Evolutionary conservation across 2,113 vertebrate species (phyloP).

Genomic region (Chelonoidis abingdonii): DNA sequence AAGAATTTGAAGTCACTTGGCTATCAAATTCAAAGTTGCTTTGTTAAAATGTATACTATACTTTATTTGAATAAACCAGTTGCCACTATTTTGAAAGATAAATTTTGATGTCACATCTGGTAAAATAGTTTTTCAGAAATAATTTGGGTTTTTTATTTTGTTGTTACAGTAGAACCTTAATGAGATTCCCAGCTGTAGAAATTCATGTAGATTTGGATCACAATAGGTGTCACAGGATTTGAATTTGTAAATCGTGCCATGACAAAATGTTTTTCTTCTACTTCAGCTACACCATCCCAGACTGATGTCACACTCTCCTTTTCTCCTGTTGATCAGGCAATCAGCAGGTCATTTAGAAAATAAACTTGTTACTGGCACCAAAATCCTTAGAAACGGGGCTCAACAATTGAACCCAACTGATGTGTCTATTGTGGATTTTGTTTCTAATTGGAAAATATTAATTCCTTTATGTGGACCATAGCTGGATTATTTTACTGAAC

Average conservation of each 20-base stretch:
- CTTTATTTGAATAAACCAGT: constrained; percentile 10
- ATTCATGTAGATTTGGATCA: constrained; percentile 24
- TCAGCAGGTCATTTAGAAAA: neutral
- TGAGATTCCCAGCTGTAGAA: constrained; percentile 33
- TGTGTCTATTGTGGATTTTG: neutral
- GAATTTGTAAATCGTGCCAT: neutral
- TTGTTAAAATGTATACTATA: neutral
- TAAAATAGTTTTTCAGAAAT: constrained; percentile 31
- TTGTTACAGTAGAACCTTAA: neutral
- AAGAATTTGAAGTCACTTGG: neutral
- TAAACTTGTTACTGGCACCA: neutral
- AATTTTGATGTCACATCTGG: constrained; percentile 31
- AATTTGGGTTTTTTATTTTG: neutral
- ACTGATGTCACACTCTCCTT: neutral
- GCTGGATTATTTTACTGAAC: neutral
- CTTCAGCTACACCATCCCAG: constrained; percentile 19
- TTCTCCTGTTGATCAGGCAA: neutral
- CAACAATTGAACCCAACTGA: neutral
- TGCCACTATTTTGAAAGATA: neutral
- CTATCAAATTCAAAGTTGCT: neutral
- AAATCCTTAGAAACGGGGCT: neutral
- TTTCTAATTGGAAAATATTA: constrained; percentile 22
- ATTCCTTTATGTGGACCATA: neutral
- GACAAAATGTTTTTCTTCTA: neutral
- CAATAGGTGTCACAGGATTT: neutral